Conservation (phyloP, 1,140 invertebrate genomes). For the Camponotus floridanus region DNA sequence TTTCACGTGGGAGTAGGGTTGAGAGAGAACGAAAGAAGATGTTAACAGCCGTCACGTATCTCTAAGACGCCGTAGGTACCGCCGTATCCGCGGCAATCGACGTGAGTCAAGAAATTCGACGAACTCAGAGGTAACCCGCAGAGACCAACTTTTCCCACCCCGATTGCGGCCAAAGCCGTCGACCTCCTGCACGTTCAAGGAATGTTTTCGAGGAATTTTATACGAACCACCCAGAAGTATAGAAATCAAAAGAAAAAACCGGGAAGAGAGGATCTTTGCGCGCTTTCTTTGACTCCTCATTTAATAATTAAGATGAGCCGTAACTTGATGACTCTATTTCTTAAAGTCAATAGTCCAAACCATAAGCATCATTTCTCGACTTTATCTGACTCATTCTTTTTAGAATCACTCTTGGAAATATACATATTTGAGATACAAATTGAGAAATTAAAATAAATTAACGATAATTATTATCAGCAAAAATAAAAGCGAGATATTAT, state of each 20-base stretch:
- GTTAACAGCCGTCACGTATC: conserved; percentile 65
- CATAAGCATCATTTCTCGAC: not conserved
- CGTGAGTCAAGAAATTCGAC: conserved; percentile 34
- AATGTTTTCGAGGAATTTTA: conserved; percentile 48
- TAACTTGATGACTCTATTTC: conserved; percentile 66
- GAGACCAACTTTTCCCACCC: conserved; percentile 51
- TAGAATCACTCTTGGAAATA: too few species aligned
- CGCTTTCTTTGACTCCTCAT: not conserved
- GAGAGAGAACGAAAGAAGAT: conserved; percentile 59
- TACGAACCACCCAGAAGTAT: conserved; percentile 52
- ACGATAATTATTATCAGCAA: too few species aligned
- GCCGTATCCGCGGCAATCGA: conserved; percentile 52
- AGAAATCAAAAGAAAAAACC: not conserved
- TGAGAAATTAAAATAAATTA: too few species aligned
- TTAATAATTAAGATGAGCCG: conserved; percentile 54
- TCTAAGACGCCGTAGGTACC: conserved; percentile 62
- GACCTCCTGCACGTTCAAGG: conserved; percentile 6
- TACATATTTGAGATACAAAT: too few species aligned
- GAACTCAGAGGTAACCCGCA: conserved; percentile 10
- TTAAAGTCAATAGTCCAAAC: conserved; percentile 9
- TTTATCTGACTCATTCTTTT: not conserved
- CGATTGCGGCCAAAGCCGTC: conserved; percentile 34
- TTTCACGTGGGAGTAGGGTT: conserved; percentile 63
- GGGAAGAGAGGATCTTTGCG: not conserved
- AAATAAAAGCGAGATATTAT: too few species aligned